Percentiles rank a stretch among this genome's conserved stretches.
phyloP scores from a whole-genome alignment of 2,888 invertebrate species.

The Gandaritis pyraliata region DNA sequence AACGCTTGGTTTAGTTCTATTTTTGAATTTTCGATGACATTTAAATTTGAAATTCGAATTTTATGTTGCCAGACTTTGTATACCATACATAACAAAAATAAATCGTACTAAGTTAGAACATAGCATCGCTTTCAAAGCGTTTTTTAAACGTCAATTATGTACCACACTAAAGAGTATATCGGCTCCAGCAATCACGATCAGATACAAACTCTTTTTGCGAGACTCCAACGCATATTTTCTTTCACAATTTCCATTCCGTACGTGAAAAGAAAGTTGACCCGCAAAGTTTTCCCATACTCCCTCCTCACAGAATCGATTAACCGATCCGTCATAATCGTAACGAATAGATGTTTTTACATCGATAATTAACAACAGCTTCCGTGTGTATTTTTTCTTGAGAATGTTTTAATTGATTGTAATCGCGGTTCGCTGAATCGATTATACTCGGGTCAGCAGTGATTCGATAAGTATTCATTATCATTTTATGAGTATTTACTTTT shows the following conservation, averaged over 20 bases:
- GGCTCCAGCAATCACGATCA: background rate
- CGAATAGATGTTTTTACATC: constrained; percentile 60
- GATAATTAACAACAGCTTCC: constrained; percentile 71
- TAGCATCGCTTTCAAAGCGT: background rate
- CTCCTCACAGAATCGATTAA: constrained; percentile 62
- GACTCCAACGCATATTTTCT: constrained; percentile 19
- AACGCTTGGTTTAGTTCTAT: constrained; percentile 63
- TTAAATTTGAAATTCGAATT: constrained; percentile 19
- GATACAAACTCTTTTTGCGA: constrained; percentile 11
- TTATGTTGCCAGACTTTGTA: background rate
- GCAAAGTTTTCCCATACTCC: constrained; percentile 68
- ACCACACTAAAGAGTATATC: background rate
- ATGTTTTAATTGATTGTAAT: constrained; percentile 68
- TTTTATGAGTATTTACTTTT: constrained; percentile 15
- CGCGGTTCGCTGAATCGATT: constrained; percentile 69
- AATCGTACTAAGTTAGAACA: too few relatives aligned
- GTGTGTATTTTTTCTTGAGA: constrained; percentile 69
- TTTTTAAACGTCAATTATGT: background rate
- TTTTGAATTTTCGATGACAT: constrained; percentile 42
- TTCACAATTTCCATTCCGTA: constrained; percentile 30
- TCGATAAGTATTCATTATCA: constrained; percentile 41
- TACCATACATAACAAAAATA: background rate
- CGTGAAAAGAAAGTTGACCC: constrained; percentile 71
- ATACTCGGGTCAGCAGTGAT: constrained; percentile 56
- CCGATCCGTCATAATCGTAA: constrained; percentile 67